Conservation (phyloP, 2,888 invertebrate species). For the Deilephila elpenor region DNA sequence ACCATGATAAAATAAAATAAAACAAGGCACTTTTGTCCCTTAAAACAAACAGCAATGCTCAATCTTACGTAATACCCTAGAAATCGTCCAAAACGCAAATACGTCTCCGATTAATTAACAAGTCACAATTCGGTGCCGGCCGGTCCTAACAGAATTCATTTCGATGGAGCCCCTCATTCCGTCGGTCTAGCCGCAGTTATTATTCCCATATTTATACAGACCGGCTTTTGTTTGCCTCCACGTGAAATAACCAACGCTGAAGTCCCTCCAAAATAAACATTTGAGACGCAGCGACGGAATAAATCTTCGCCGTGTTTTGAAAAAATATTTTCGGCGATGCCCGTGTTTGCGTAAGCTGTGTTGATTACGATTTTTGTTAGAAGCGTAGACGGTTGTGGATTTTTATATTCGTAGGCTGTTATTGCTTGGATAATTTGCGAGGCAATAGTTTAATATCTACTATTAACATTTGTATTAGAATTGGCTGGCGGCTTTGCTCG, state of each 20-base stretch:
- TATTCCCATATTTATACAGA: slow-evolving; percentile 31
- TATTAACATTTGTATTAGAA: too few relatives aligned
- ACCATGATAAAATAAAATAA: too few relatives aligned
- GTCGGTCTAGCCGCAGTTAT: slow-evolving; percentile 18
- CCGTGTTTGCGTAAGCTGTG: not conserved
- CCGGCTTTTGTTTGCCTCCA: slow-evolving; percentile 28
- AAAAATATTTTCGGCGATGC: not conserved
- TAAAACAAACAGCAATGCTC: too few relatives aligned
- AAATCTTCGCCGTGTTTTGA: not conserved
- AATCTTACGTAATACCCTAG: too few relatives aligned
- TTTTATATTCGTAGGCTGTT: too few relatives aligned
- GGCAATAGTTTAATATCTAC: too few relatives aligned
- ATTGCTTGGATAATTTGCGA: too few relatives aligned
- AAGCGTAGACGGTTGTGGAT: too few relatives aligned
- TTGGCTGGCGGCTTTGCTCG: too few relatives aligned
- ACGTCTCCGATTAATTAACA: not conserved
- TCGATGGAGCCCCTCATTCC: slow-evolving; percentile 18
- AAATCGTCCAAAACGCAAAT: too few relatives aligned
- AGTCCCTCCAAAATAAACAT: slow-evolving; percentile 28
- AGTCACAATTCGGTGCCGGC: not conserved
- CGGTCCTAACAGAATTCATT: slow-evolving; percentile 24
- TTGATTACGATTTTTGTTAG: not conserved
- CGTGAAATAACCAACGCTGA: slow-evolving; percentile 27
- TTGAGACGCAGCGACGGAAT: slow-evolving; percentile 17
- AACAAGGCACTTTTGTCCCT: too few relatives aligned